Evolutionary conservation across 2,797 vertebrate genomes (phyloP), one percentile per base, ranked within the genome.

Genomic region (Hozukius guyotensis): DNA sequence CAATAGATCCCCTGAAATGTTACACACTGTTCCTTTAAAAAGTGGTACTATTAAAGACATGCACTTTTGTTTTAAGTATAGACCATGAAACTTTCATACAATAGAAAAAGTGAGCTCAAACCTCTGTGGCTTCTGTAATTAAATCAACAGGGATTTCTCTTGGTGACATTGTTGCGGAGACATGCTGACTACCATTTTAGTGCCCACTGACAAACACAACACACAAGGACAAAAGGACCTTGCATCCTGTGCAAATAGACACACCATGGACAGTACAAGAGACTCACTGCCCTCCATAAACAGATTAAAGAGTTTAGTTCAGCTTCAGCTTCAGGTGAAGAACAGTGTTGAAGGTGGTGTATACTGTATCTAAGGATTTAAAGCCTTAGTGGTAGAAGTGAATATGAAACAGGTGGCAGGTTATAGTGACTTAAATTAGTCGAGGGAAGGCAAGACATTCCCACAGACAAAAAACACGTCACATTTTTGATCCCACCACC

Each of bases 171-270:
- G 83, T 83, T 72, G 66, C 69, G 65, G 73, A 56, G 59, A 87
- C 57, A 24, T 42, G 24, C 66, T 65, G 75, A 68, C 75, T 22
- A 4, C 16, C 32, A 13, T 67, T 59, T 42, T 74, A 68, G 34
- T 31, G 8, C 14, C 22, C 70, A 71, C 31, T 62, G 68, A 84
- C 67, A 80, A 80, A 78, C 56, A 78, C 56, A 72, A 70, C 69
- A 73, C 65, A 73, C 85, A 90, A 91, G 88, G 90, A 76, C 88
- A 79, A 36, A 52, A 55, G 29, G 85, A 89, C 83, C 11, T 78
- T 81, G 61, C 42, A 25, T 84, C 74, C 69, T 65, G 52, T 71
- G 53, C 34, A 70, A 73, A 81, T 22, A 83, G 56, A 81, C 31
- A 18, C 57, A 46, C 29, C 6, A 2, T 42, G 53, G 70, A 78